phyloP scores from a whole-genome alignment of 2,888 invertebrate genomes.

The Mythimna vitellina region DNA sequence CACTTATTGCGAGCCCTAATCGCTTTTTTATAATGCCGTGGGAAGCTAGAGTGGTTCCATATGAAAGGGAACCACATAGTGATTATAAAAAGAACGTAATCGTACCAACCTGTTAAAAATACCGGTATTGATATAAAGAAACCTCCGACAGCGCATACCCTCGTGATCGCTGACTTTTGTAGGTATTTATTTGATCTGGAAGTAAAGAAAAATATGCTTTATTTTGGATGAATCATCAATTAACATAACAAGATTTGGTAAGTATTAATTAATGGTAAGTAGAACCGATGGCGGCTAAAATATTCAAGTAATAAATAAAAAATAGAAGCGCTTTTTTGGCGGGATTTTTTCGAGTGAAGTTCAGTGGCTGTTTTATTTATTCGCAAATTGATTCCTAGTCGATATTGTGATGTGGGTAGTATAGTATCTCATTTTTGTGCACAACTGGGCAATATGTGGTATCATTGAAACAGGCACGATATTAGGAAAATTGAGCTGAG shows the following conservation, averaged over 20 bases:
- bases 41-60: conserved; percentile 27
- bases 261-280: too few relatives aligned
- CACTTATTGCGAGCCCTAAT: conserved; percentile 15
- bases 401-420: too few relatives aligned
- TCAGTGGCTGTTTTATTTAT: too few relatives aligned
- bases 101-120: conserved; percentile 95
- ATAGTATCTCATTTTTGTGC: too few relatives aligned
- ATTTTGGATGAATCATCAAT: background rate
- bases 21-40: conserved; percentile 30
- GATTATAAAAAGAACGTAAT: conserved; percentile 37
- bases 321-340: too few relatives aligned
- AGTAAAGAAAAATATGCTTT: conserved; percentile 66
- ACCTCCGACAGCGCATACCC: conserved; percentile 97
- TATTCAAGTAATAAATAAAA: too few relatives aligned
- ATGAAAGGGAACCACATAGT: conserved; percentile 17
- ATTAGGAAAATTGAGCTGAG: too few relatives aligned
- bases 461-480: too few relatives aligned
- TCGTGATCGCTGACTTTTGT: conserved; percentile 97
- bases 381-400: too few relatives aligned
- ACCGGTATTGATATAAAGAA: conserved; percentile 98
- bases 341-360: too few relatives aligned
- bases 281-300: too few relatives aligned
- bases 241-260: background rate
- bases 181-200: conserved; percentile 97
- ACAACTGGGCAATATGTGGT: too few relatives aligned